Percentiles rank a stretch among this genome's conserved stretches.
Conservation (phyloP, 2,113 vertebrate species). For the Hepsetus odoe region DNA sequence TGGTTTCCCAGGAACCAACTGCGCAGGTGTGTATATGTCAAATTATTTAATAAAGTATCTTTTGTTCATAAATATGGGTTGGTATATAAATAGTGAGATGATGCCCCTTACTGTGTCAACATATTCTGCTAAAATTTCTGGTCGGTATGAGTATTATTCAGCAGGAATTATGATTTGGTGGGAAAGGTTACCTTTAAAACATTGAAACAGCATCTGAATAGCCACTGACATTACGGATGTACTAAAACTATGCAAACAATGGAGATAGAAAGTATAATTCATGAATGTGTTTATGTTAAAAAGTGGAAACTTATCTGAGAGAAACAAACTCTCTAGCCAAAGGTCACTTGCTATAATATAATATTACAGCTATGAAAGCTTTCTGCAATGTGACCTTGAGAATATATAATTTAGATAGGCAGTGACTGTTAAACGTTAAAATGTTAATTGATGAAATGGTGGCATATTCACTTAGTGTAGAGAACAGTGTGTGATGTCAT, state of each 20-base stretch:
- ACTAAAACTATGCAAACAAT: not conserved
- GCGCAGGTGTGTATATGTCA: not conserved
- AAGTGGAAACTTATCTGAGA: slow-evolving; percentile 67
- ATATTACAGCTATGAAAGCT: slow-evolving; percentile 8
- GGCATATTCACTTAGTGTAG: not conserved
- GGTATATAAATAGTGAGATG: not conserved
- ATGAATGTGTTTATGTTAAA: slow-evolving; percentile 46
- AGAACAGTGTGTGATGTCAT: slow-evolving; percentile 49
- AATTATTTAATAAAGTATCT: not conserved
- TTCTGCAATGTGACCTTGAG: slow-evolving; percentile 46
- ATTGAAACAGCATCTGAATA: not conserved
- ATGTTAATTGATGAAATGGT: slow-evolving; percentile 47
- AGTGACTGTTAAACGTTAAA: slow-evolving; percentile 58
- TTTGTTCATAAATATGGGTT: slow-evolving; percentile 7
- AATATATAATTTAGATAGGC: slow-evolving; percentile 58
- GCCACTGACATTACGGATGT: not conserved
- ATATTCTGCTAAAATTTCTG: not conserved
- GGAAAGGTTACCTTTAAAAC: not conserved
- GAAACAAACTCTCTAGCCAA: too few relatives aligned
- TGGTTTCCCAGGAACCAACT: slow-evolving; percentile 17
- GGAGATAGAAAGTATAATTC: not conserved
- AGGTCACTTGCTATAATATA: too few relatives aligned
- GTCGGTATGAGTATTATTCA: not conserved
- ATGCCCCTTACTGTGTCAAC: not conserved
- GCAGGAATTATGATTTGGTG: not conserved